Conservation (phyloP, 2,888 invertebrate species). For the Pachycephus smyrnensis region DNA sequence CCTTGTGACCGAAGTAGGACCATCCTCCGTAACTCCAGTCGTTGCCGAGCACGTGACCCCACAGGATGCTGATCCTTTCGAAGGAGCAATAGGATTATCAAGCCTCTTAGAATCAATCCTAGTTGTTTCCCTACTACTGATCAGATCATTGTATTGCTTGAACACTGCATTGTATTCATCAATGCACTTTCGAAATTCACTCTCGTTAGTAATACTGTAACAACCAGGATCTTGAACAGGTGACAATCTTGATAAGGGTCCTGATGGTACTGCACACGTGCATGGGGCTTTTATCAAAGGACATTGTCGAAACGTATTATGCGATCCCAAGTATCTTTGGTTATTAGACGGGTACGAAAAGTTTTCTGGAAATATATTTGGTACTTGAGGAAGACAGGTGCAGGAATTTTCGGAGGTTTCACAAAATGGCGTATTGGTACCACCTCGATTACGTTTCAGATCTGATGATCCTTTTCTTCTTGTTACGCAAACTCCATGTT, state of each 20-base stretch:
- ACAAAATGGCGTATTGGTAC: neutral
- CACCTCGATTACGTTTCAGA: neutral
- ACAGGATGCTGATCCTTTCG: neutral
- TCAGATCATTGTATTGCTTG: conserved; percentile 4
- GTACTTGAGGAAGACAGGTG: neutral
- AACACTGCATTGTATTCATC: conserved; percentile 11
- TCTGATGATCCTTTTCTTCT: conserved; percentile 3
- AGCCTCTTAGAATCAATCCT: neutral
- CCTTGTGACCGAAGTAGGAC: neutral
- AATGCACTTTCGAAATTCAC: conserved; percentile 5
- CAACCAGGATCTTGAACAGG: neutral
- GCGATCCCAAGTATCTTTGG: neutral
- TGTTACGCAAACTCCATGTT: neutral
- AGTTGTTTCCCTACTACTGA: neutral
- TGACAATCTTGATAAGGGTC: neutral
- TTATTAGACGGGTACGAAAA: neutral
- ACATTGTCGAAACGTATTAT: neutral
- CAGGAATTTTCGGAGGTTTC: neutral
- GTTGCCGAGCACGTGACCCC: neutral
- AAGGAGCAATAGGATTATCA: neutral
- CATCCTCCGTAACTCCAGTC: neutral
- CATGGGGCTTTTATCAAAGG: neutral
- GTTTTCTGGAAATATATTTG: neutral
- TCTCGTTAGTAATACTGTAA: neutral
- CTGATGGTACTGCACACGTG: neutral